These are phyloP conservation scores for Camptogramma bilineatum DNA, from an alignment of 2,888 invertebrate species.

Conservation along the genomic window DNA sequence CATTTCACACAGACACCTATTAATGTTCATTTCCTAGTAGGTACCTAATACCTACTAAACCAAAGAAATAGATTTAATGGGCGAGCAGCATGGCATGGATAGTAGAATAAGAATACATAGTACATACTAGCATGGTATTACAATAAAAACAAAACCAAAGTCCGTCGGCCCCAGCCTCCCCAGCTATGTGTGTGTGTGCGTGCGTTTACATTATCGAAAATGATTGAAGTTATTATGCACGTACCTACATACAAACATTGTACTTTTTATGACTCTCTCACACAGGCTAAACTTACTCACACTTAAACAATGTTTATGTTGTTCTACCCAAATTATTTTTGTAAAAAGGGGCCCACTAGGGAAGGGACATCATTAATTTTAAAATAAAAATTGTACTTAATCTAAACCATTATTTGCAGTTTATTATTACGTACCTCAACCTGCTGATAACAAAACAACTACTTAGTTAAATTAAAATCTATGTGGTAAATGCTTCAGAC, in stretches of 20 bases:
- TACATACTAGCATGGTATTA: conserved; percentile 59
- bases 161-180: conserved; percentile 56
- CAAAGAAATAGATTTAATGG: conserved; percentile 5
- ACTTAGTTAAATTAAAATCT: background rate
- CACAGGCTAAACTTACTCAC: conserved; percentile 45
- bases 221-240: conserved; percentile 54
- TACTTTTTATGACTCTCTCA: conserved; percentile 49
- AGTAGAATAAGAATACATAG: background rate
- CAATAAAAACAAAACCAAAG: conserved; percentile 69
- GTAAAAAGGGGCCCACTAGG: conserved; percentile 64
- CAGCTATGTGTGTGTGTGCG: conserved; percentile 57
- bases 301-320: conserved; percentile 41
- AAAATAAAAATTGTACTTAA: background rate
- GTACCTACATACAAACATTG: conserved; percentile 31
- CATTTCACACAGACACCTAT: too few relatives aligned
- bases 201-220: conserved; percentile 55
- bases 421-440: too few relatives aligned
- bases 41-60: conserved; percentile 4
- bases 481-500: background rate
- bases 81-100: conserved; percentile 30
- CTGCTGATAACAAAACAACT: too few relatives aligned
- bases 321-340: conserved; percentile 56
- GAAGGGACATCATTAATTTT: conserved; percentile 45
- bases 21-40: background rate
- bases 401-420: background rate